Evolutionary conservation across 2,113 vertebrate species (phyloP).

Genomic region (Cebus imitator): DNA sequence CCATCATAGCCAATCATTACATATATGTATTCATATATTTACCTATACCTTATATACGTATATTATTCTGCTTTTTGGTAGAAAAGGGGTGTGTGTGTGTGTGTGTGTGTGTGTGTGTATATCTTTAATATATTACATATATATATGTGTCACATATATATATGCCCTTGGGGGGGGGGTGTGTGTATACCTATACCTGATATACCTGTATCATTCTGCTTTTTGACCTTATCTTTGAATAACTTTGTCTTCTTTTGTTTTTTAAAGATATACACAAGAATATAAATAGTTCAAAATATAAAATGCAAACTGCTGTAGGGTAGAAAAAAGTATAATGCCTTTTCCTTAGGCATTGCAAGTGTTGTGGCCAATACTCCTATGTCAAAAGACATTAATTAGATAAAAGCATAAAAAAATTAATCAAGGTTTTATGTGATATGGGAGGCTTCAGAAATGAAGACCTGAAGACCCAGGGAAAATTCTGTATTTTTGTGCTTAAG

Average conservation of each 20-base stretch:
- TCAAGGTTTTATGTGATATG: neutral
- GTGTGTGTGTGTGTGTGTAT: too few species aligned
- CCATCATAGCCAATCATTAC: neutral
- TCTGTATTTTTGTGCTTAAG: neutral
- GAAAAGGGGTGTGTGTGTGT: too few species aligned
- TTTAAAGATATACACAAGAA: neutral
- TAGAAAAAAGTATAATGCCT: neutral
- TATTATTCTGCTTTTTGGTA: neutral
- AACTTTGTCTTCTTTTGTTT: neutral
- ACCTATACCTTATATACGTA: neutral
- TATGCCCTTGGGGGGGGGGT: too few species aligned
- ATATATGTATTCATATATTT: too few species aligned
- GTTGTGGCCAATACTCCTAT: neutral
- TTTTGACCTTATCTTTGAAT: neutral
- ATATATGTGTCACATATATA: too few species aligned
- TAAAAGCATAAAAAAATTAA: neutral
- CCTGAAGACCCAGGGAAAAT: neutral
- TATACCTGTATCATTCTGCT: neutral
- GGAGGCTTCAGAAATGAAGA: neutral
- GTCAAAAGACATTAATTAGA: neutral
- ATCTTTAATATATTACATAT: too few species aligned
- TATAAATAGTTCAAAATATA: neutral
- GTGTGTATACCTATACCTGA: too few species aligned
- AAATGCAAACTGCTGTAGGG: neutral
- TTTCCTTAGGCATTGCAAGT: neutral